phyloP scores from a whole-genome alignment of 2,797 vertebrate species.

The Cottoperca gobio region DNA sequence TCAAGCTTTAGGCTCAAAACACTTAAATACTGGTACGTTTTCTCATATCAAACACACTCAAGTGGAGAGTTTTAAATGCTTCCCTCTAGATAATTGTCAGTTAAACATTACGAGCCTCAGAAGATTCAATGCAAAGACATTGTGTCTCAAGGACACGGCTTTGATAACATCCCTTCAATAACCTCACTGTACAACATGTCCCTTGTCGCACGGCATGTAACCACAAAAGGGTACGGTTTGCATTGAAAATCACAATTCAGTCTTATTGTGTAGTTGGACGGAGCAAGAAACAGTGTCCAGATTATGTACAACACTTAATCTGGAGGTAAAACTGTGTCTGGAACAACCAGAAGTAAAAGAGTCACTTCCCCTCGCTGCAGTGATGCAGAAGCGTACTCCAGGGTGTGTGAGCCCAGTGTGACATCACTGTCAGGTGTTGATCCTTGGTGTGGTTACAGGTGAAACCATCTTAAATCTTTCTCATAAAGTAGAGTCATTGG shows the following conservation, averaged over 20 bases:
- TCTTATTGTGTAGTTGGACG: background rate
- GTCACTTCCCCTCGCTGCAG: background rate
- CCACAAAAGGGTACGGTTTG: background rate
- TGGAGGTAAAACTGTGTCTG: background rate
- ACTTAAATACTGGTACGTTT: background rate
- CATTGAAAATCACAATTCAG: background rate
- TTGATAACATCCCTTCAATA: constrained; percentile 6
- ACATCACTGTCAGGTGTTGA: background rate
- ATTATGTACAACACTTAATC: background rate
- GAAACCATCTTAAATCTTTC: background rate
- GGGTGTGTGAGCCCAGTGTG: background rate
- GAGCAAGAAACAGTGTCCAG: background rate
- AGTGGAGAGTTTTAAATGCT: background rate
- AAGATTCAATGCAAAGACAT: background rate
- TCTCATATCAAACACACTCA: background rate
- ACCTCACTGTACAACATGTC: background rate
- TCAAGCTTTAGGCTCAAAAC: constrained; percentile 9
- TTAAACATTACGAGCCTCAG: background rate
- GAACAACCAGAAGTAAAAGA: constrained; percentile 8
- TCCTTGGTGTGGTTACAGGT: background rate
- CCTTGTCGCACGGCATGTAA: background rate
- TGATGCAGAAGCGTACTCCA: background rate
- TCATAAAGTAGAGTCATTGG: background rate
- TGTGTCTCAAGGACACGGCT: constrained; percentile 14
- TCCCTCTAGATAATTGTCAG: background rate